phyloP scores from a whole-genome alignment of 2,888 invertebrate species.

The Archips crataeganus region DNA sequence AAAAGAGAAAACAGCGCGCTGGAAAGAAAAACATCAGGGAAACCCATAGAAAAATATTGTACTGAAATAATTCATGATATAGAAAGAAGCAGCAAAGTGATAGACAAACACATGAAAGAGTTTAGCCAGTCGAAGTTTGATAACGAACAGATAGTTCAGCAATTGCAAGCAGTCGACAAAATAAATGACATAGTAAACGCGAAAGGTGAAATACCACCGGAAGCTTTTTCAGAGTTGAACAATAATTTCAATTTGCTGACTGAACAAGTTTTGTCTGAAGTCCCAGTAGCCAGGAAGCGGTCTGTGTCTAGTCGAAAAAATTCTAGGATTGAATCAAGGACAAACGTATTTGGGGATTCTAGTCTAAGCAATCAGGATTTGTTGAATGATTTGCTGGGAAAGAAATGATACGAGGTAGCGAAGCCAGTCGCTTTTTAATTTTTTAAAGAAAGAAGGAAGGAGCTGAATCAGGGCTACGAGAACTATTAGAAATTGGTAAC shows the following conservation, averaged over 20 bases:
- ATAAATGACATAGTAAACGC: slow-evolving; percentile 77
- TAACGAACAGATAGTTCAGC: slow-evolving; percentile 79
- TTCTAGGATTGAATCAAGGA: slow-evolving; percentile 58
- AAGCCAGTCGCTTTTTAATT: not conserved
- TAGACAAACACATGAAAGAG: slow-evolving; percentile 82
- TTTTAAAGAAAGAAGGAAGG: not conserved
- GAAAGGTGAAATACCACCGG: slow-evolving; percentile 65
- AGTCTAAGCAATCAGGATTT: slow-evolving; percentile 77
- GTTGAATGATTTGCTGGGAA: slow-evolving; percentile 75
- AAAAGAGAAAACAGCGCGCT: slow-evolving; percentile 59
- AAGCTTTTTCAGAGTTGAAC: slow-evolving; percentile 70
- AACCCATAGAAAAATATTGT: slow-evolving; percentile 76
- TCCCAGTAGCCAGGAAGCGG: slow-evolving; percentile 63
- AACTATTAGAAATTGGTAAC: not conserved
- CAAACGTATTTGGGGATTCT: slow-evolving; percentile 67
- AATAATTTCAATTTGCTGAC: slow-evolving; percentile 77
- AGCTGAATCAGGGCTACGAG: not conserved
- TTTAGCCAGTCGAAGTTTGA: slow-evolving; percentile 76
- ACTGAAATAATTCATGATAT: slow-evolving; percentile 78
- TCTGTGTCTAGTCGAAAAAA: slow-evolving; percentile 65
- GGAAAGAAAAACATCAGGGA: slow-evolving; percentile 63
- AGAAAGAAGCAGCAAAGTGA: slow-evolving; percentile 76
- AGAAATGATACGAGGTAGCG: slow-evolving; percentile 69
- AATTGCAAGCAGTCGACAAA: slow-evolving; percentile 81
- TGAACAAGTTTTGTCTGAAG: slow-evolving; percentile 66